phyloP scores from a whole-genome alignment of 2,797 vertebrate species.

The Parauchenoglanis punctatus region DNA sequence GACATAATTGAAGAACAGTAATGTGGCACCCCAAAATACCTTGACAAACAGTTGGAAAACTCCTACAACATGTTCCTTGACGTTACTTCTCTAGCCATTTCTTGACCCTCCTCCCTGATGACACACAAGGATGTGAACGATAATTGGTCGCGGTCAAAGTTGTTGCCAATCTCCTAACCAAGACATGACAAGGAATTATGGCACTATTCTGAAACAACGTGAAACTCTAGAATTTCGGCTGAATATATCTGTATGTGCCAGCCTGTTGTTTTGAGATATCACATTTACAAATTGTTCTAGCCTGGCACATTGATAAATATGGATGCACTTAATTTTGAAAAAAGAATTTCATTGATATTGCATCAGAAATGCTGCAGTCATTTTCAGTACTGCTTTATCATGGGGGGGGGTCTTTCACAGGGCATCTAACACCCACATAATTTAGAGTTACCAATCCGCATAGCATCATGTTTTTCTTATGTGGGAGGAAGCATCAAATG shows the following conservation, averaged over 20 bases:
- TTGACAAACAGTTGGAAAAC: too few species aligned
- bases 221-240: not conserved
- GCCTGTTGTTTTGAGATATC: not conserved
- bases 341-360: not conserved
- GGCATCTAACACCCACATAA: conserved; percentile 2
- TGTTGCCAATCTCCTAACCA: too few species aligned
- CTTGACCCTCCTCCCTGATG: too few species aligned
- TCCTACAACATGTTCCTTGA: too few species aligned
- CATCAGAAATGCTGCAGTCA: not conserved
- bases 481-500: not conserved
- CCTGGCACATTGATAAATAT: not conserved
- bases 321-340: not conserved
- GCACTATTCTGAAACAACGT: not conserved
- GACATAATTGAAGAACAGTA: too few species aligned
- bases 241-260: not conserved
- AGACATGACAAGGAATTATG: too few species aligned
- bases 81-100: too few species aligned
- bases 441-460: not conserved
- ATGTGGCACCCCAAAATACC: too few species aligned
- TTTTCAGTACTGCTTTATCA: not conserved
- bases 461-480: not conserved
- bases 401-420: not conserved
- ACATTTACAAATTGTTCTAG: not conserved
- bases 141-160: too few species aligned
- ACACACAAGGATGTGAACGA: too few species aligned